phyloP scores from a whole-genome alignment of 2,797 vertebrate species.

The Syngnathus rostellatus region DNA sequence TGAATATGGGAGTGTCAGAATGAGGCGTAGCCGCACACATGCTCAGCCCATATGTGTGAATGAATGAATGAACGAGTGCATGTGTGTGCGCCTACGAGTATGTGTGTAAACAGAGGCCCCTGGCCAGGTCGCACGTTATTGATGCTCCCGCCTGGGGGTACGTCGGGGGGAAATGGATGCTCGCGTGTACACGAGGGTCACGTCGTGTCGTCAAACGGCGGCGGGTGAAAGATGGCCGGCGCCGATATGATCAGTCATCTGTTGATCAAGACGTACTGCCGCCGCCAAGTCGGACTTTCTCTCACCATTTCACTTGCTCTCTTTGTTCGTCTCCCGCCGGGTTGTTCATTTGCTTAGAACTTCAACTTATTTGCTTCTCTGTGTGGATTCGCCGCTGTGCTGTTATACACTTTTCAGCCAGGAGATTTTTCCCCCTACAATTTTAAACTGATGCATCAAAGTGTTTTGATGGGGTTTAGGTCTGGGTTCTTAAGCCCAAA shows the following conservation, averaged over 20 bases:
- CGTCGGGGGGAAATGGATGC: constrained; percentile 75
- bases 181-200: constrained; percentile 47
- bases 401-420: too few species aligned
- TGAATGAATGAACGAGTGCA: neutral
- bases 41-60: constrained; percentile 18
- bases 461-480: too few species aligned
- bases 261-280: constrained; percentile 97
- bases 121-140: constrained; percentile 82
- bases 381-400: neutral
- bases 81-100: constrained; percentile 46
- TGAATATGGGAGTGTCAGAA: constrained; percentile 44
- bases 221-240: constrained; percentile 87
- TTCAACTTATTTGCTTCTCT: neutral
- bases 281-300: constrained; percentile 44
- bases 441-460: too few species aligned
- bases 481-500: too few species aligned
- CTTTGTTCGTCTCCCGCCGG: constrained; percentile 13
- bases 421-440: too few species aligned
- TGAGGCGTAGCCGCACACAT: constrained; percentile 33
- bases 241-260: constrained; percentile 95
- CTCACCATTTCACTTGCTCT: constrained; percentile 42
- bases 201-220: constrained; percentile 92
- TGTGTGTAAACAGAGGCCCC: constrained; percentile 70
- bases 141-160: constrained; percentile 89
- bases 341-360: neutral